phyloP scores from a whole-genome alignment of 2,797 vertebrate genomes.

The Helarctos malayanus region DNA sequence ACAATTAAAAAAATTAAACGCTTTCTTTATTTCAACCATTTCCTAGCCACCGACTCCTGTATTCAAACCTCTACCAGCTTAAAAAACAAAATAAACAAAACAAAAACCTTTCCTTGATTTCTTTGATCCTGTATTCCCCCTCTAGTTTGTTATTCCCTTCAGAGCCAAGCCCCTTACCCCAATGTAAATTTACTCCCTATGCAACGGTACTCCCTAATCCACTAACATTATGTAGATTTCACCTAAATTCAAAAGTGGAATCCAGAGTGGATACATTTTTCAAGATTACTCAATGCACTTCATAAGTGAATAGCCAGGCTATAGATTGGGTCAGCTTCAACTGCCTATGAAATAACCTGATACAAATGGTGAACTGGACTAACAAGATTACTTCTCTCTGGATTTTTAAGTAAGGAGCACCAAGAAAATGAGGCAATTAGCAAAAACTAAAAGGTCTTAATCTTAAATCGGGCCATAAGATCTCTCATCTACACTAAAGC shows the following conservation, averaged over 20 bases:
- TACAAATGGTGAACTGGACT: slow-evolving; percentile 47
- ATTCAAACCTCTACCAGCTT: neutral
- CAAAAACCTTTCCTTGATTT: slow-evolving; percentile 23
- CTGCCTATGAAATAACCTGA: slow-evolving; percentile 40
- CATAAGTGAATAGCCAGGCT: neutral
- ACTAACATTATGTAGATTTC: slow-evolving; percentile 38
- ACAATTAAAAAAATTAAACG: neutral
- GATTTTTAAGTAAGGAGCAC: slow-evolving; percentile 46
- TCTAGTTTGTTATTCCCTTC: neutral
- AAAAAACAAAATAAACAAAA: slow-evolving; percentile 38
- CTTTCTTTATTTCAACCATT: slow-evolving; percentile 39
- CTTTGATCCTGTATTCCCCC: neutral
- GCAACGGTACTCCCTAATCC: neutral
- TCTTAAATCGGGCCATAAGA: neutral
- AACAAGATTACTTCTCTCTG: slow-evolving; percentile 35
- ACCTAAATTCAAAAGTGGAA: slow-evolving; percentile 15
- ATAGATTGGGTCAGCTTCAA: neutral
- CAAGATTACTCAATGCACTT: slow-evolving; percentile 7
- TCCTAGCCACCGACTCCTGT: slow-evolving; percentile 7
- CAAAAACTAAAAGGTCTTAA: slow-evolving; percentile 13
- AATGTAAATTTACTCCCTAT: neutral
- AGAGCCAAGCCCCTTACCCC: neutral
- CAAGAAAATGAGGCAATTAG: slow-evolving; percentile 59
- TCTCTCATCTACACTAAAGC: neutral
- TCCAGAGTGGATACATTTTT: slow-evolving; percentile 28